These are phyloP conservation scores for Gerris buenoi DNA, from an alignment of 1,140 invertebrate species.

Conservation along the genomic window DNA sequence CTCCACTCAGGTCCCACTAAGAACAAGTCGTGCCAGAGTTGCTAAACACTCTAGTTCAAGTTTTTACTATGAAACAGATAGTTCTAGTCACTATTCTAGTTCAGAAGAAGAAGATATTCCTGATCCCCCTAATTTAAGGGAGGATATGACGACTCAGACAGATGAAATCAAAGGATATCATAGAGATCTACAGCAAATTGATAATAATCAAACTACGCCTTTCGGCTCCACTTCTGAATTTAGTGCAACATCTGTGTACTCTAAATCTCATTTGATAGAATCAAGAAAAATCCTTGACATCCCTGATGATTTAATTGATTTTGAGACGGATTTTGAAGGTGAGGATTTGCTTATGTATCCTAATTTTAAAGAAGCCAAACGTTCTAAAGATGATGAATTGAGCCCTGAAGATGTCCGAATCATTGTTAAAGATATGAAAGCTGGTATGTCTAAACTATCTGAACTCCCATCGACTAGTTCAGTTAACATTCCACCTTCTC, in stretches of 20 bases:
- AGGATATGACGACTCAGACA: no score
- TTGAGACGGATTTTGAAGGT: neutral
- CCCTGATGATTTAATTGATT: conserved; percentile 2
- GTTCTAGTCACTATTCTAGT: conserved; percentile 1
- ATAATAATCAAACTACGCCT: no score
- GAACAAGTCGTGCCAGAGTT: neutral
- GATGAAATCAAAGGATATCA: no score
- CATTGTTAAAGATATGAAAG: neutral
- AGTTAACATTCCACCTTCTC: neutral
- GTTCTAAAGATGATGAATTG: neutral
- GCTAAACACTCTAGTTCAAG: neutral
- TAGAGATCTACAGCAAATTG: no score
- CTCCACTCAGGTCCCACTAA: neutral
- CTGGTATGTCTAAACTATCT: neutral
- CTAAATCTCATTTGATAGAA: no score
- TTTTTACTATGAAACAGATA: conserved; percentile 2
- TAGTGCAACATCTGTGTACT: no score
- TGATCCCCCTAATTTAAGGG: no score
- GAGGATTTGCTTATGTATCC: neutral
- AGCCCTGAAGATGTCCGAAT: neutral
- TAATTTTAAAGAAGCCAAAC: no score
- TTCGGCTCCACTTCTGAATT: no score
- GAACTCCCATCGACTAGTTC: neutral
- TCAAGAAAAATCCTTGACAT: neutral
- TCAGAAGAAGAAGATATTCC: conserved; percentile 4